These are phyloP conservation scores for Heterotilapia buettikoferi DNA, from an alignment of 2,113 vertebrate genomes.

Conservation along the genomic window DNA sequence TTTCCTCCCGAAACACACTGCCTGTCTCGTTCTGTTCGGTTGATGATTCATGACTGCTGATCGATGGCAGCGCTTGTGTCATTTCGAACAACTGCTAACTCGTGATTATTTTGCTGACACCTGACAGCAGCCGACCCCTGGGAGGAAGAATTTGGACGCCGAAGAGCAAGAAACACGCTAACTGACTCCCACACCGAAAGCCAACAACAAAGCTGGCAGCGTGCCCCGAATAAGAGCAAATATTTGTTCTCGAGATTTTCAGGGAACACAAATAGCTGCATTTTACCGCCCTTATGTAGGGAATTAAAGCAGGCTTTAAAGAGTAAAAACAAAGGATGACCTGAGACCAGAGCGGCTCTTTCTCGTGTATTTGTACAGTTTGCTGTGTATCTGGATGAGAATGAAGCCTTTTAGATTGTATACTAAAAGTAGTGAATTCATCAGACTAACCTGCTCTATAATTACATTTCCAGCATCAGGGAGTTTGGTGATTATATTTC, in stretches of 20 bases:
- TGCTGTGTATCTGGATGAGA: not conserved
- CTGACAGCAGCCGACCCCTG: constrained; percentile 43
- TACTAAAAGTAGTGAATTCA: not conserved
- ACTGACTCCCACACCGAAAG: constrained; percentile 5
- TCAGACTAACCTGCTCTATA: not conserved
- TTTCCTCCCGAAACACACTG: not conserved
- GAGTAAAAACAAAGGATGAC: not conserved
- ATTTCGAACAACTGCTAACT: constrained; percentile 46
- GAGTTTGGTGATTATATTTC: not conserved
- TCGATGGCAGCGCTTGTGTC: constrained; percentile 37
- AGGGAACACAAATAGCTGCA: not conserved
- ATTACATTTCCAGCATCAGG: not conserved
- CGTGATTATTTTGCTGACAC: constrained; percentile 56
- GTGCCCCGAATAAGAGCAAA: not conserved
- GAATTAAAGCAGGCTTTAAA: not conserved
- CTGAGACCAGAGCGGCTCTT: not conserved
- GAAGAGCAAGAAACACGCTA: constrained; percentile 10
- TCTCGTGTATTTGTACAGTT: not conserved
- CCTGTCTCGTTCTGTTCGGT: not conserved
- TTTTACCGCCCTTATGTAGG: not conserved
- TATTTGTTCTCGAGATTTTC: not conserved
- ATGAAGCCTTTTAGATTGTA: not conserved
- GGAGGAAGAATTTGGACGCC: constrained; percentile 3
- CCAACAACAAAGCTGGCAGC: constrained; percentile 10
- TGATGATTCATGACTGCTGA: constrained; percentile 30